phyloP scores from a whole-genome alignment of 2,888 invertebrate genomes.

The Aphrophora alni region DNA sequence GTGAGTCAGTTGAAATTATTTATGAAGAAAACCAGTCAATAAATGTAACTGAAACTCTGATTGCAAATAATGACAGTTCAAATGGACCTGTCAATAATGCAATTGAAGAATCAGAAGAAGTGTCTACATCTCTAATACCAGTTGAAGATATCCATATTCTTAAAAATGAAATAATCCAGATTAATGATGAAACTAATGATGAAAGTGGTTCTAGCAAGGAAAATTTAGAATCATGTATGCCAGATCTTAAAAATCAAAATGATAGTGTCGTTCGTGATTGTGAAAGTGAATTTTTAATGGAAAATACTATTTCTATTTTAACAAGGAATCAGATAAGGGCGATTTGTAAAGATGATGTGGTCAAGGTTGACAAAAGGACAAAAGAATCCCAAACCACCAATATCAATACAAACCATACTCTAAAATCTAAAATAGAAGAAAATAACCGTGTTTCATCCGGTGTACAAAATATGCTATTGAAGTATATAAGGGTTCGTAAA shows the following conservation, averaged over 20 bases:
- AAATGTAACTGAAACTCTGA: background rate
- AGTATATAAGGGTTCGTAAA: background rate
- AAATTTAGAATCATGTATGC: background rate
- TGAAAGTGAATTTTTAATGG: background rate
- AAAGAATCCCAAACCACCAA: background rate
- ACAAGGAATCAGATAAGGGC: slow-evolving; percentile 33
- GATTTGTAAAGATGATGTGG: slow-evolving; percentile 31
- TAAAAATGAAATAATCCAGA: background rate
- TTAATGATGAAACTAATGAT: slow-evolving; percentile 12
- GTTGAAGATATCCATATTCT: background rate
- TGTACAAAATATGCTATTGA: background rate
- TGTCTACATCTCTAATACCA: background rate
- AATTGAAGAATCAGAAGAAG: background rate
- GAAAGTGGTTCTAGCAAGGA: background rate
- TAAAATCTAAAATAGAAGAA: background rate
- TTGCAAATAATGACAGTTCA: background rate
- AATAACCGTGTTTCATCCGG: background rate
- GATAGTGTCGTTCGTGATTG: background rate
- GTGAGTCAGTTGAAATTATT: background rate
- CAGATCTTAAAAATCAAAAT: background rate
- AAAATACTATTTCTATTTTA: slow-evolving; percentile 35
- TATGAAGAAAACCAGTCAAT: background rate
- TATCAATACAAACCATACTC: background rate
- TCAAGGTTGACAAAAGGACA: background rate
- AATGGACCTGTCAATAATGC: background rate